Percentiles rank a stretch among this genome's conserved stretches.
These are phyloP conservation scores for Microcaecilia unicolor DNA, from an alignment of 2,797 vertebrate species.

Conservation along the genomic window DNA sequence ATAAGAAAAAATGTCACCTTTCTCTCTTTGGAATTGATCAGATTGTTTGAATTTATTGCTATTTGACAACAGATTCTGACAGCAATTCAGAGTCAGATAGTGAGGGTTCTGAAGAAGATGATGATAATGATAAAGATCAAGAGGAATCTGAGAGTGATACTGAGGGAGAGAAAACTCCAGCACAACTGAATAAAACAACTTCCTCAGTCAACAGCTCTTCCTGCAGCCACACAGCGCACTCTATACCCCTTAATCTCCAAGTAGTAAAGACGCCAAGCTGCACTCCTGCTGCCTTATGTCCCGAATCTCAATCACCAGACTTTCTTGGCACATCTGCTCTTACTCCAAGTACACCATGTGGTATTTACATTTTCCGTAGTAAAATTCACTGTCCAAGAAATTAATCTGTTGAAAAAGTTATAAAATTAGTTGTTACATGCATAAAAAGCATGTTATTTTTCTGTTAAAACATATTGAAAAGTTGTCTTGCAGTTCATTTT, in stretches of 20 bases:
- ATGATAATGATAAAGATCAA: conserved; percentile 71
- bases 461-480: too few relatives aligned
- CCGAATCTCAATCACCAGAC: conserved; percentile 49
- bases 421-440: too few relatives aligned
- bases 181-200: conserved; percentile 56
- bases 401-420: conserved; percentile 2
- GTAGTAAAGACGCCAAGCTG: conserved; percentile 58
- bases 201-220: conserved; percentile 60
- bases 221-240: conserved; percentile 56
- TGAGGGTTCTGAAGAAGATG: conserved; percentile 75
- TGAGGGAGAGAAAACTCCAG: conserved; percentile 61
- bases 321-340: conserved; percentile 59
- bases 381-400: not conserved
- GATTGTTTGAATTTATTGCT: conserved; percentile 36
- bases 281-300: conserved; percentile 55
- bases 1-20: too few relatives aligned
- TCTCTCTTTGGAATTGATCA: too few relatives aligned
- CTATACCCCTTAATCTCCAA: conserved; percentile 68
- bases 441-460: too few relatives aligned
- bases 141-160: conserved; percentile 72
- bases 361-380: conserved; percentile 50
- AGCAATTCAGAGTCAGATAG: conserved; percentile 85
- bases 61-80: conserved; percentile 71
- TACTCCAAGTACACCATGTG: conserved; percentile 58
- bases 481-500: too few relatives aligned